A percentile compares a stretch with the other conserved stretches of the same genome.
Conservation (phyloP, 2,797 vertebrate species). For the Hoplostethus mediterraneus region DNA sequence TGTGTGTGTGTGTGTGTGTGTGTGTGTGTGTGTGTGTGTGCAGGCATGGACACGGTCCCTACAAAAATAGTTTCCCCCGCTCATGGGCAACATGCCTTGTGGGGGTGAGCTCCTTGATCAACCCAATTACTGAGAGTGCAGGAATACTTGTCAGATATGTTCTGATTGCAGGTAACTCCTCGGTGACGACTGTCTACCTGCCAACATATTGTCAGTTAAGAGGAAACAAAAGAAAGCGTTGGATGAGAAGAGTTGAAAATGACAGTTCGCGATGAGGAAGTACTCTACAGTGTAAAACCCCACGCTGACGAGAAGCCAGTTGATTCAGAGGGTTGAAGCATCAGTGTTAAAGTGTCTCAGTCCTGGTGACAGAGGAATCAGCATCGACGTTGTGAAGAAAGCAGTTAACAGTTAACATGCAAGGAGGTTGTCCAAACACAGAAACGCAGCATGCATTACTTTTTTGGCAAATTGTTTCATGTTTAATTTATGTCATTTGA, state of each 20-base stretch:
- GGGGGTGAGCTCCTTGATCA: background rate
- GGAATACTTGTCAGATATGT: background rate
- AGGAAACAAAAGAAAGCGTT: background rate
- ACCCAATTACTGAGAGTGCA: conserved; percentile 13
- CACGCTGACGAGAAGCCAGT: background rate
- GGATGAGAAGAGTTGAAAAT: too few relatives aligned
- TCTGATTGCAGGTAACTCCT: too few relatives aligned
- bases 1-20: conserved; percentile 16
- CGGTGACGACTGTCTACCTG: too few relatives aligned
- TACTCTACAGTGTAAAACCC: too few relatives aligned
- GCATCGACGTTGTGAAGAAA: background rate
- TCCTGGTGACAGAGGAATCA: background rate
- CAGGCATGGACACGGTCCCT: too few relatives aligned
- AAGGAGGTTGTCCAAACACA: background rate
- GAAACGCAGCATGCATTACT: background rate
- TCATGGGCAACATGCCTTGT: background rate
- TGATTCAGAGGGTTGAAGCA: background rate
- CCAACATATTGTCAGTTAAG: background rate
- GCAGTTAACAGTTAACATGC: background rate
- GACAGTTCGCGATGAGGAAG: too few relatives aligned
- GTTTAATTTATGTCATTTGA: conserved; percentile 13
- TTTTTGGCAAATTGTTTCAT: conserved; percentile 22
- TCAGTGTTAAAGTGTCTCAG: background rate
- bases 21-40: background rate
- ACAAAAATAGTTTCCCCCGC: background rate